A percentile compares a stretch with the other conserved stretches of the same genome.
Evolutionary conservation across 1,140 invertebrate species (phyloP).

Genomic region (Galleria mellonella): DNA sequence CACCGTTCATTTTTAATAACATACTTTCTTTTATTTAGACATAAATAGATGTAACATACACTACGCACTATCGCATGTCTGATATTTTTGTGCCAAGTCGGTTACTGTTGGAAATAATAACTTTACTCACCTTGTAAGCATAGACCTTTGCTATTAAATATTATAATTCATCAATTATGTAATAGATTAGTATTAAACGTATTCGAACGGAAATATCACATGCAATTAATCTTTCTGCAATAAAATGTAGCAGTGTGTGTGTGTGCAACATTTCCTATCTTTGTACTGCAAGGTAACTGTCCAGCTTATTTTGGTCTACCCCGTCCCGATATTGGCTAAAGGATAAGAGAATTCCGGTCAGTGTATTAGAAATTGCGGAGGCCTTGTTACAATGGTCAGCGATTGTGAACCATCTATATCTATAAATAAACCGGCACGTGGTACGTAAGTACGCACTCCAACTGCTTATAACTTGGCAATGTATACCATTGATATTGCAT

Average conservation of each 20-base stretch:
- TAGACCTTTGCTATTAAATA: no score
- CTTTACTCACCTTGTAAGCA: no score
- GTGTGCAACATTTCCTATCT: constrained; percentile 22
- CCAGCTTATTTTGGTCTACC: not conserved
- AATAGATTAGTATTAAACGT: not conserved
- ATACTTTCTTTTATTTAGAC: no score
- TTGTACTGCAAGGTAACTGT: not conserved
- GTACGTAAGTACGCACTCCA: constrained; percentile 19
- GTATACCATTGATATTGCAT: constrained; percentile 23
- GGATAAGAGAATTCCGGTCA: not conserved
- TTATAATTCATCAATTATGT: no score
- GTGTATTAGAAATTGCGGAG: not conserved
- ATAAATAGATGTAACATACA: no score
- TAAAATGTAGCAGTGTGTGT: constrained; percentile 23
- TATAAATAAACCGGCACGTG: constrained; percentile 29
- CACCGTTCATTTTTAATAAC: no score
- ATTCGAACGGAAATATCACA: constrained; percentile 17
- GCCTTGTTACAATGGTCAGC: constrained; percentile 10
- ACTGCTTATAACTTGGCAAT: constrained; percentile 21
- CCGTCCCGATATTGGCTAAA: not conserved
- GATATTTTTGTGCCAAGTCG: no score
- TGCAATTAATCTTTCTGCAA: constrained; percentile 20
- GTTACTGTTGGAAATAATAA: no score
- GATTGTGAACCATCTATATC: constrained; percentile 7
- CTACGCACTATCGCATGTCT: no score